Percentiles rank a stretch among this genome's conserved stretches.
Evolutionary conservation across 2,888 invertebrate genomes (phyloP).

Genomic region (Acanthoscelides obtectus): DNA sequence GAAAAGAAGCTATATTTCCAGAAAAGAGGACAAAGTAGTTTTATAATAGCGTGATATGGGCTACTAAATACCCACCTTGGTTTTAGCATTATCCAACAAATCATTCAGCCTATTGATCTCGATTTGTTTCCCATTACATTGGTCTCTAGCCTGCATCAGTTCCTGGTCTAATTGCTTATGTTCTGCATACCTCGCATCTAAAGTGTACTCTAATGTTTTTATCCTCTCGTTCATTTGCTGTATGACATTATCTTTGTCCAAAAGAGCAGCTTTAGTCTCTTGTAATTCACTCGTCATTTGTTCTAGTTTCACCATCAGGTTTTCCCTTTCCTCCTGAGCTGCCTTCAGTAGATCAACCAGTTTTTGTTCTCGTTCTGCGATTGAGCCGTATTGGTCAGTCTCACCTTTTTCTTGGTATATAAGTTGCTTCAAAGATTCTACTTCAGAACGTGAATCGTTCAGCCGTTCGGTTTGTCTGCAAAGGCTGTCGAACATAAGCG

Average conservation of each 20-base stretch:
- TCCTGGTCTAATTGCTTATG: constrained; percentile 70
- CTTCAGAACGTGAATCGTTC: constrained; percentile 80
- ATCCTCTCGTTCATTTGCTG: constrained; percentile 66
- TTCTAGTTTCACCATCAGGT: constrained; percentile 68
- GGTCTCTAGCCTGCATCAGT: constrained; percentile 66
- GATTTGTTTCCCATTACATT: constrained; percentile 69
- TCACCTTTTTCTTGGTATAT: constrained; percentile 66
- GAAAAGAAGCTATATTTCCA: too few species aligned
- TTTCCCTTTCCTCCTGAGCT: constrained; percentile 76
- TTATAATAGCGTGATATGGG: too few species aligned
- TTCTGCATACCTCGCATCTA: constrained; percentile 72
- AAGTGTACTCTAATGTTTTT: constrained; percentile 63
- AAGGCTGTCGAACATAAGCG: constrained; percentile 81
- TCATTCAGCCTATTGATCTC: constrained; percentile 75
- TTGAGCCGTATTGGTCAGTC: constrained; percentile 52
- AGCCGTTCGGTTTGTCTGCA: constrained; percentile 89
- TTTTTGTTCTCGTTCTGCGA: constrained; percentile 72
- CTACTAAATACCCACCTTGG: constrained; percentile 57
- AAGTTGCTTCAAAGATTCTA: constrained; percentile 78
- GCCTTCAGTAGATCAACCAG: constrained; percentile 78
- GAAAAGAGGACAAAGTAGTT: too few species aligned
- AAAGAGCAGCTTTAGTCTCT: constrained; percentile 49
- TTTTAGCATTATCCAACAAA: constrained; percentile 76
- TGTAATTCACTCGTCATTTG: constrained; percentile 70
- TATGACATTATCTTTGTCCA: constrained; percentile 58